Percentiles rank a stretch among this genome's conserved stretches.
Conservation (phyloP, 2,797 vertebrate species). For the Poeciliopsis paucimaculata region DNA sequence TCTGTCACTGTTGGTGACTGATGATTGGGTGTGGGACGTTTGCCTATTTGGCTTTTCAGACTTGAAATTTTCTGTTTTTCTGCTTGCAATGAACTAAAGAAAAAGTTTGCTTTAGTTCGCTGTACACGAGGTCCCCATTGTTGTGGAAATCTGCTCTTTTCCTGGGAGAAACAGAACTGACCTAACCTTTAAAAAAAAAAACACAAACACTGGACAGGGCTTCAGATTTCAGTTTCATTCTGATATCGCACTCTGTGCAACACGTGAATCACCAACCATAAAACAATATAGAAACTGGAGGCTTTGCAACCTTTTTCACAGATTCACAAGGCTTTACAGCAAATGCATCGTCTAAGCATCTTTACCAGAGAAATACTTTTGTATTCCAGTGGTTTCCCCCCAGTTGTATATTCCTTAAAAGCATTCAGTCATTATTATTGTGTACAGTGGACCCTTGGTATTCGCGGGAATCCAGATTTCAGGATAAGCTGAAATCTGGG, state of each 20-base stretch:
- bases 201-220: rapidly evolving
- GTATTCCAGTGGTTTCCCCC: neutral
- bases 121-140: neutral
- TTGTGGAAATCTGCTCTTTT: conserved; percentile 1
- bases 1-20: neutral
- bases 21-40: neutral
- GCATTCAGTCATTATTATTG: neutral
- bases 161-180: neutral
- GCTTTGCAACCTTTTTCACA: neutral
- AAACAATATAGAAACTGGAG: neutral
- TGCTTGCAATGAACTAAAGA: neutral
- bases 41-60: neutral
- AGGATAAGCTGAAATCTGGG: no score
- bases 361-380: neutral
- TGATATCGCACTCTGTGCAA: conserved; percentile 3
- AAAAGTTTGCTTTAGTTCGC: neutral
- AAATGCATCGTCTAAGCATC: neutral
- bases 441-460: no score
- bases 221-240: conserved; percentile 44
- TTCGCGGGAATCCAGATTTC: no score
- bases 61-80: neutral
- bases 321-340: neutral
- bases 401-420: neutral
- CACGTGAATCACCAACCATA: neutral
- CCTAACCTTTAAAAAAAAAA: neutral